Conservation (phyloP, 1,140 invertebrate species). For the Drosophila rufa region DNA sequence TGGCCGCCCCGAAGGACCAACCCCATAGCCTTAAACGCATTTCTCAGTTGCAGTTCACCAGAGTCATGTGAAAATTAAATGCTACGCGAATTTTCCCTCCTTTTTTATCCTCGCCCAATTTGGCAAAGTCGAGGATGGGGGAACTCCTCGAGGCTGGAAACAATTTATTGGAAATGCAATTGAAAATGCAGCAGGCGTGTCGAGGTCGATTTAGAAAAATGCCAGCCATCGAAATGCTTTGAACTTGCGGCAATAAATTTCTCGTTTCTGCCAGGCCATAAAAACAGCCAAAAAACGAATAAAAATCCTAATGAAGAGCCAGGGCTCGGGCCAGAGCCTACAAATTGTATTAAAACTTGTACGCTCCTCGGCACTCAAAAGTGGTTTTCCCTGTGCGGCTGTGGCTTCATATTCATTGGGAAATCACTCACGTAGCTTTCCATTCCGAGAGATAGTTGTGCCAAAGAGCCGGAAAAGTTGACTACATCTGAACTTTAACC, state of each 20-base stretch:
- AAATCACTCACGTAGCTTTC: conserved; percentile 68
- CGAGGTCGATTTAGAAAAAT: conserved; percentile 51
- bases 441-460: conserved; percentile 34
- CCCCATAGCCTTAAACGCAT: conserved; percentile 50
- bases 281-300: conserved; percentile 38
- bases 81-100: conserved; percentile 22
- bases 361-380: conserved; percentile 25
- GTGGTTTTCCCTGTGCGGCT: conserved; percentile 25
- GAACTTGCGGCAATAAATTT: conserved; percentile 79
- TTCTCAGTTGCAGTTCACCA: conserved; percentile 44
- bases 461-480: conserved; percentile 28
- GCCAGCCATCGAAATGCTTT: conserved; percentile 54
- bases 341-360: conserved; percentile 66
- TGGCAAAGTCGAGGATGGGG: conserved; percentile 16
- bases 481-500: conserved; percentile 44
- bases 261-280: conserved; percentile 48
- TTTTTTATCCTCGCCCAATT: conserved; percentile 38
- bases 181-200: conserved; percentile 72
- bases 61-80: conserved; percentile 70
- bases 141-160: conserved; percentile 45
- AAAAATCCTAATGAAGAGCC: conserved; percentile 66
- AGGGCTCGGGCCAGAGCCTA: conserved; percentile 45
- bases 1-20: neutral
- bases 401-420: conserved; percentile 61
- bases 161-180: conserved; percentile 70